A percentile compares a stretch with the other conserved stretches of the same genome.
These are phyloP conservation scores for Gorsachius goisagi DNA, from an alignment of 2,113 vertebrate species.

Conservation along the genomic window DNA sequence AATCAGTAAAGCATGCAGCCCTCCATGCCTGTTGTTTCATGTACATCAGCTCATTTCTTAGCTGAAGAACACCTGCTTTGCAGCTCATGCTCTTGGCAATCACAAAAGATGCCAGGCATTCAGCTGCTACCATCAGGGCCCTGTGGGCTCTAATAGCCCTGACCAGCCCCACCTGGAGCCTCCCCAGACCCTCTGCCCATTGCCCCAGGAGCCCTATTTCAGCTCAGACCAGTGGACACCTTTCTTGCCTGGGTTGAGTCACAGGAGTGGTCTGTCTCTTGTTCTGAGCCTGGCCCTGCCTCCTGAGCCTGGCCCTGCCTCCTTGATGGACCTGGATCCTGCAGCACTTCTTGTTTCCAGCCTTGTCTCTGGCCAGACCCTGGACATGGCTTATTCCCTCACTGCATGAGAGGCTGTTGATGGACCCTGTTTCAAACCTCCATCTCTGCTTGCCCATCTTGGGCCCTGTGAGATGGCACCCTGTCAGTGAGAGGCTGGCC, in stretches of 20 bases:
- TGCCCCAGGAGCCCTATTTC: not conserved
- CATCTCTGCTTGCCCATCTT: not conserved
- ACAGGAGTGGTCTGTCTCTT: fast-evolving
- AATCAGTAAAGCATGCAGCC: not conserved
- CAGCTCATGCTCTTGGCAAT: not conserved
- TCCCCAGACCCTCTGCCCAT: not conserved
- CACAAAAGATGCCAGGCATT: not conserved
- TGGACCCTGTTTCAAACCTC: not conserved
- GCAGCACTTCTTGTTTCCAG: not conserved
- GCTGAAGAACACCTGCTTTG: not conserved
- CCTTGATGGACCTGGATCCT: not conserved
- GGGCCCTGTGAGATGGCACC: not conserved
- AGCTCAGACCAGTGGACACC: not conserved
- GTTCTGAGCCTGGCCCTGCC: not conserved
- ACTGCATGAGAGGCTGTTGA: not conserved
- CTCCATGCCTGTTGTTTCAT: not conserved
- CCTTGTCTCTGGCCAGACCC: not conserved
- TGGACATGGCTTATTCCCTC: not conserved
- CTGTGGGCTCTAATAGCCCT: not conserved
- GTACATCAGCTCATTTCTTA: not conserved
- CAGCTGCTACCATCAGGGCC: not conserved
- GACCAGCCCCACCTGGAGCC: not conserved
- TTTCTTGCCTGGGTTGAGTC: fast-evolving
- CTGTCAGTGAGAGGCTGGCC: not conserved
- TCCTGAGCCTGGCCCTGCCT: not conserved